Evolutionary conservation across 2,113 vertebrate genomes (phyloP), one percentile per base, ranked within the genome.

Genomic region (Puffinus mauretanicus): DNA sequence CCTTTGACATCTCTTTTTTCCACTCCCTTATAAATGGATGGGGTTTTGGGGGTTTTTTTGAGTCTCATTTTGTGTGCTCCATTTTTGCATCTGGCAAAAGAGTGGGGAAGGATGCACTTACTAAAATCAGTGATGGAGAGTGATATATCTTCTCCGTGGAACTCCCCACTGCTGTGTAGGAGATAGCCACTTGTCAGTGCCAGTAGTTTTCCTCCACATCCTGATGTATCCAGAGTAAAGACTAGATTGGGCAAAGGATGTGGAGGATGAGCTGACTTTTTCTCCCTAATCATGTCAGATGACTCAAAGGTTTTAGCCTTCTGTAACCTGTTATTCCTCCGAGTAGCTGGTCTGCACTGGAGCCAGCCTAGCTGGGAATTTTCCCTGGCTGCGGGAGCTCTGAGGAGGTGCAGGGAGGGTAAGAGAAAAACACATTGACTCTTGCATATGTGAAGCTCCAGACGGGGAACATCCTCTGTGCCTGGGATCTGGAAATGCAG

Each of bases 401-500:
- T 13, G 3, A 78, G 89, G 86, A 88, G 84, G 57, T 12, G 0
- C 61, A 87, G 42, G 18, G n/a, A 86, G 71, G 24, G 61, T 64
- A 66, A 49, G 26, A 94, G 84, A 88, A 91, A 89, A 94, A 71
- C 73, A 93, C 93, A 86, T 38, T 91, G 89, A 55, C 29, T 87
- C 66, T 73, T 91, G 69, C 80, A 88, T 93, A 93, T 94, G 95
- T 80, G 91, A 89, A 55, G 34, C 49, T 96, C 95, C 95, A 96
- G 87, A 97, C 3, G 58, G 86, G 1, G 47, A 93, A 81, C 73
- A 94, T 94, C 92, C 22, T 94, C 87, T 55, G 42, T 12, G 66
- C 78, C 92, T 94, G 94, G 52, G 57, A 94, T 94, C 90, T 95
- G 94, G 77, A 93, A 87, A 92, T 3, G 52, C 92, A 94, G 78